Evolutionary conservation across 1,140 invertebrate species (phyloP), one percentile per base, ranked within the genome.

Genomic region (Metopolophium dirhodum): DNA sequence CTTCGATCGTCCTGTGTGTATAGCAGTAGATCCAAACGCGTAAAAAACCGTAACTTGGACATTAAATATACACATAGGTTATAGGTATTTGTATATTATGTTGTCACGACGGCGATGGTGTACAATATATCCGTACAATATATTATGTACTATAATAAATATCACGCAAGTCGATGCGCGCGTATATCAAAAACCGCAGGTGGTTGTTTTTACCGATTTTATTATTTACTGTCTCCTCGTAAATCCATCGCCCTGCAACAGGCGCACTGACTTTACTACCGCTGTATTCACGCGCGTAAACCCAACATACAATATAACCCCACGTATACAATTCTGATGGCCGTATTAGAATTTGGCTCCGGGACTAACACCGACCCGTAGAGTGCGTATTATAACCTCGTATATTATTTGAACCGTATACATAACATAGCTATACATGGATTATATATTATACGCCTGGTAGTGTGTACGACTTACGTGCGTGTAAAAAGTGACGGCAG

Each of bases 101-200:
- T 68, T n/a, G 11, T n/a, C 61, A n/a, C 61, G 61, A n/a, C 61
- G 30, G 14, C 61, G 30, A 68, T n/a, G 14, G 61, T 1, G 30
- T 1, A n/a, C 61, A 68, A 22, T 54, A 54, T n/a, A 68, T n/a
- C 61, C 57, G 9, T 61, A 61, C 26, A 61, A 61, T 61, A 61
- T 30, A 61, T 30, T 61, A 68, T 68, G 30, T 18, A 18, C 30
- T n/a, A n/a, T n/a, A n/a, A 77, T 77, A 83, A 41, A 83, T 35
- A 37, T 83, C 35, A 35, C 35, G 22, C 83, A 2, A 45, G 41
- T 47, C 83, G 83, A 45, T 26, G 83, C 41, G 23, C 37, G 83
- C 41, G 23, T 45, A 86, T 45, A 41, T 37, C n/a, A 22, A 89
- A 89, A 89, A 88, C 87, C 87, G n/a, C 87, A 35, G 87, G 87